Conservation (phyloP, 2,797 vertebrate species). For the Smutsia temminckii region DNA sequence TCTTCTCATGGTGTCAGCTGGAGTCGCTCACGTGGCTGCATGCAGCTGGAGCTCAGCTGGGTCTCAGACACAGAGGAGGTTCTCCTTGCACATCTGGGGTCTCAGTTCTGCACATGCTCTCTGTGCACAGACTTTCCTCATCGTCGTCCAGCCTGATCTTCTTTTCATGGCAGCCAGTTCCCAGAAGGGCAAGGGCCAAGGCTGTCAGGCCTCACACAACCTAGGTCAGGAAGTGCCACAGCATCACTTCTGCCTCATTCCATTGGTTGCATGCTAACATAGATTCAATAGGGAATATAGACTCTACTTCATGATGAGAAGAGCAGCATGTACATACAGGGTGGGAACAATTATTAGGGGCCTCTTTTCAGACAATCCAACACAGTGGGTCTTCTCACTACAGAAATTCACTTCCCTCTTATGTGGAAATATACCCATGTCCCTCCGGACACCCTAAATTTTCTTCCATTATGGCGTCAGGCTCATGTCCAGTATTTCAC, state of each 20-base stretch:
- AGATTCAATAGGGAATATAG: not conserved
- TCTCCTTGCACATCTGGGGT: accelerated
- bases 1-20: not conserved
- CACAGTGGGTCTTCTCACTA: not conserved
- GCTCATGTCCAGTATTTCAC: not conserved
- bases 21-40: not conserved
- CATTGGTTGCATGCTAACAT: not conserved
- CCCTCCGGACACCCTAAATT: not conserved
- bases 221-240: not conserved
- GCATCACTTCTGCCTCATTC: not conserved
- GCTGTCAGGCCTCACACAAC: not conserved
- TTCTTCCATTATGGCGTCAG: not conserved
- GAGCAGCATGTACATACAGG: not conserved
- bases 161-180: not conserved
- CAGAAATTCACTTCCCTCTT: not conserved
- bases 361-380: not conserved
- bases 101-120: accelerated
- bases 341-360: not conserved
- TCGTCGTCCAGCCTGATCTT: not conserved
- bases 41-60: not conserved
- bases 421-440: not conserved
- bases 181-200: not conserved
- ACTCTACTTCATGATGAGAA: not conserved
- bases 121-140: not conserved
- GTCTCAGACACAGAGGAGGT: not conserved